A percentile compares a stretch with the other conserved stretches of the same genome.
Evolutionary conservation across 2,888 invertebrate genomes (phyloP).

Genomic region (Abrostola triplasia): DNA sequence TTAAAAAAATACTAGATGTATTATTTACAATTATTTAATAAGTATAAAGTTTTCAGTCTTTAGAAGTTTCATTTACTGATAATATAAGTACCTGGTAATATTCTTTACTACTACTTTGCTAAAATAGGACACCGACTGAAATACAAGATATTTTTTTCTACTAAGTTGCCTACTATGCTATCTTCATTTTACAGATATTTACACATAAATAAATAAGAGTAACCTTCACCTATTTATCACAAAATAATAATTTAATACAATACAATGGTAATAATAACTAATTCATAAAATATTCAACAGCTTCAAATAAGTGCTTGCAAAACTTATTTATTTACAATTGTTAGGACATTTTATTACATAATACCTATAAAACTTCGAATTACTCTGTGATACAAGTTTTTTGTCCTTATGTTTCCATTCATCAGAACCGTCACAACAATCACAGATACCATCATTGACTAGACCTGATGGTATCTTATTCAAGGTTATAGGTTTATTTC

Average conservation of each 20-base stretch:
- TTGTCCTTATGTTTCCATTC: slow-evolving; percentile 88
- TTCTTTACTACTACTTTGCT: slow-evolving; percentile 5
- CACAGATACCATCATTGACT: slow-evolving; percentile 98
- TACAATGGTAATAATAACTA: not conserved
- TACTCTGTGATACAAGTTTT: slow-evolving; percentile 74
- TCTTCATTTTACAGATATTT: slow-evolving; percentile 32
- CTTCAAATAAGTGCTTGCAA: slow-evolving; percentile 1
- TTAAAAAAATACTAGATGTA: too few species aligned
- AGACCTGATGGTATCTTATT: slow-evolving; percentile 90
- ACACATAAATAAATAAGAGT: slow-evolving; percentile 41
- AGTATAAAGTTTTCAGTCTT: slow-evolving; percentile 52
- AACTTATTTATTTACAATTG: slow-evolving; percentile 37
- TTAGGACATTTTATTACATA: slow-evolving; percentile 75
- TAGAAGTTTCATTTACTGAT: slow-evolving; percentile 38
- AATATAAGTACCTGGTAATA: slow-evolving; percentile 25
- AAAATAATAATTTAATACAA: slow-evolving; percentile 7
- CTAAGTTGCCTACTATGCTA: not conserved
- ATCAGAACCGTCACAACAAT: slow-evolving; percentile 97
- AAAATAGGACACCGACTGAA: not conserved
- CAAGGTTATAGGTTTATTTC: slow-evolving; percentile 73
- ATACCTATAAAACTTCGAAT: slow-evolving; percentile 68
- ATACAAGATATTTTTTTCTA: not conserved
- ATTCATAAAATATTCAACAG: not conserved
- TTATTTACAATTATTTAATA: slow-evolving; percentile 51
- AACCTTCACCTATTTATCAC: not conserved